Evolutionary conservation across 53 echinoderm and acorn worm species (phyloP), one percentile per base, ranked within the genome.

Genomic region (Arbacia lixula): DNA sequence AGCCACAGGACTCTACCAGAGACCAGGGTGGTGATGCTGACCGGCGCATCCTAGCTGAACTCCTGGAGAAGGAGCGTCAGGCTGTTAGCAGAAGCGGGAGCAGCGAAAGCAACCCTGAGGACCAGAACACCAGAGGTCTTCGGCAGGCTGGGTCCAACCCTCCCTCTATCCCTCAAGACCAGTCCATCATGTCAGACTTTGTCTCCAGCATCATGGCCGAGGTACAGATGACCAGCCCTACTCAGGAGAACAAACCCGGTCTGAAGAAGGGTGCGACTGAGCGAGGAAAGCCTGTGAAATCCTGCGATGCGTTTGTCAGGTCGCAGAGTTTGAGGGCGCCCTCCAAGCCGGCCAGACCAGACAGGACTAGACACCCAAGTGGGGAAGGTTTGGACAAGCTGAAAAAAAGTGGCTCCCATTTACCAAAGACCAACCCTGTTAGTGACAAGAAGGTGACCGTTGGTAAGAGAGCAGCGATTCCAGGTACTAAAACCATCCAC

Each of bases 111-210:
- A 63, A 50, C 27, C 49, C 49, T 63, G 22, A 29, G 74, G 43
- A 84, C 71, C 56, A 69, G 79, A 87, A 91, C 50, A 34, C 19
- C 0, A 53, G 32, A 29, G 52, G 52, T 16, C 50, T 50, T 20
- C 50, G 52, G 30, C 74, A 53, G 21, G 22, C 1, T 4, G 74
- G 74, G 20, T 74, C 74, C 33, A 74, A 74, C 36, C 29, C 16
- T 20, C 62, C 43, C 50, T 27, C 43, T 14, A 64, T 42, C 0
- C n/a, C n/a, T n/a, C n/a, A n/a, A n/a, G 79, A 89, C 12, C 88
- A 88, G 35, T 95, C 95, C 21, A 66, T 95, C 69, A 92, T 95
- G 83, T 85, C 80, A 14, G 95, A 95, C 52, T 88, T 95, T 78
- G 88, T 95, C 4, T 95, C 95, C 2, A 95, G 92, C 42, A 92